These are phyloP conservation scores for Callaeas wilsoni DNA, from an alignment of 2,113 vertebrate genomes.

Conservation along the genomic window DNA sequence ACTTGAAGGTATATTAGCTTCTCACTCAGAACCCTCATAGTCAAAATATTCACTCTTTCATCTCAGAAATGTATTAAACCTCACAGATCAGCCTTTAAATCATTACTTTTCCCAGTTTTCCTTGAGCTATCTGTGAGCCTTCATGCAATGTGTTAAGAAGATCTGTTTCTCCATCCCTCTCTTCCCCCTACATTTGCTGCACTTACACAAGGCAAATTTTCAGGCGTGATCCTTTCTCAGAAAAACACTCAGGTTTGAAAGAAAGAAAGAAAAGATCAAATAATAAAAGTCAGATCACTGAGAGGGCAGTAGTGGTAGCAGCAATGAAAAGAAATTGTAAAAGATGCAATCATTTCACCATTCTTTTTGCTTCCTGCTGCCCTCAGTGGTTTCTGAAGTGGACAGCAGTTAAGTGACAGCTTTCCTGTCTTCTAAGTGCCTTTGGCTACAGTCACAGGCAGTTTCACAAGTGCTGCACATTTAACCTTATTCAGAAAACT, in stretches of 20 bases:
- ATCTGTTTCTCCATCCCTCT: not conserved
- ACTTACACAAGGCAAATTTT: not conserved
- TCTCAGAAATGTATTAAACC: not conserved
- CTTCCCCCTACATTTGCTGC: not conserved
- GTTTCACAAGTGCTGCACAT: constrained; percentile 41
- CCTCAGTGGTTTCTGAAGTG: constrained; percentile 51
- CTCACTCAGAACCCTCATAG: not conserved
- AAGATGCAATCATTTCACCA: constrained; percentile 65
- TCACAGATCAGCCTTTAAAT: not conserved
- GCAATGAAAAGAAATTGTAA: constrained; percentile 18
- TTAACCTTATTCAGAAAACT: constrained; percentile 65
- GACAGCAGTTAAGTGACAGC: constrained; percentile 35
- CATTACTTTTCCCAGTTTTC: not conserved
- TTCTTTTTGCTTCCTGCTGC: constrained; percentile 62
- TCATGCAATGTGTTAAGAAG: not conserved
- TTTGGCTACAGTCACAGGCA: constrained; percentile 18
- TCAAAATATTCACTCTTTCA: not conserved
- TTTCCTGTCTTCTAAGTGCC: constrained; percentile 40
- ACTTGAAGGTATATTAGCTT: not conserved
- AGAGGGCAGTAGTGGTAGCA: not conserved
- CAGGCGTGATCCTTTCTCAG: not conserved
- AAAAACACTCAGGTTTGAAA: not conserved
- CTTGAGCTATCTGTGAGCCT: not conserved
- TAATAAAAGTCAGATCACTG: constrained; percentile 5
- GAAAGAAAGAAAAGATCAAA: not conserved